A percentile compares a stretch with the other conserved stretches of the same genome.
Conservation (phyloP, 2,888 invertebrate species). For the Hofmannophila pseudospretella region DNA sequence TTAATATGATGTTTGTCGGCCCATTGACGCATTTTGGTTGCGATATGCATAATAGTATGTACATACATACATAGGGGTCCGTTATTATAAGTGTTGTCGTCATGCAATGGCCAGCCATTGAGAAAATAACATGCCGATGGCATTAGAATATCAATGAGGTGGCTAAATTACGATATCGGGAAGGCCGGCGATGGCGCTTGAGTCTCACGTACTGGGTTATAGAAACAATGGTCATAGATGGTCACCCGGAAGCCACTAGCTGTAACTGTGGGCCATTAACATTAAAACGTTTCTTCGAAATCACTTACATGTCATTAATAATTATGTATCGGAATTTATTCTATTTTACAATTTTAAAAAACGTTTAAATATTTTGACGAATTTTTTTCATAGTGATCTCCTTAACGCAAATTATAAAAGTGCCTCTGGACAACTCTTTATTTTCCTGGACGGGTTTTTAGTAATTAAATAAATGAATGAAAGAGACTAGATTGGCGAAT, state of each 20-base stretch:
- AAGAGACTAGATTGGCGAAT: no score
- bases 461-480: no score
- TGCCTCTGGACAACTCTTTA: no score
- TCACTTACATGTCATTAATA: conserved; percentile 25
- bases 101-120: conserved; percentile 58
- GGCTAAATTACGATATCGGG: conserved; percentile 58
- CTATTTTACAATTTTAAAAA: no score
- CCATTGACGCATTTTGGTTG: conserved; percentile 43
- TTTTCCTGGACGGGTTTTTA: no score
- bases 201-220: conserved; percentile 52
- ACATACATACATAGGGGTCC: conserved; percentile 36
- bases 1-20: conserved; percentile 7
- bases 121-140: conserved; percentile 57
- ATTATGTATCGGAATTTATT: conserved; percentile 28
- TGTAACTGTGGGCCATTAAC: conserved; percentile 56
- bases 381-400: no score
- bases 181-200: conserved; percentile 44
- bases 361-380: no score
- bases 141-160: conserved; percentile 61
- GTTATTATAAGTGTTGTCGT: conserved; percentile 57
- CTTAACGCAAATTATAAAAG: no score
- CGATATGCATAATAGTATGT: conserved; percentile 49
- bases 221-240: conserved; percentile 56
- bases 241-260: conserved; percentile 50
- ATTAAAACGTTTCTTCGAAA: conserved; percentile 61